Base-by-base conservation (phyloP, 1,140 invertebrate species). In the Papilio helenus region DNA sequence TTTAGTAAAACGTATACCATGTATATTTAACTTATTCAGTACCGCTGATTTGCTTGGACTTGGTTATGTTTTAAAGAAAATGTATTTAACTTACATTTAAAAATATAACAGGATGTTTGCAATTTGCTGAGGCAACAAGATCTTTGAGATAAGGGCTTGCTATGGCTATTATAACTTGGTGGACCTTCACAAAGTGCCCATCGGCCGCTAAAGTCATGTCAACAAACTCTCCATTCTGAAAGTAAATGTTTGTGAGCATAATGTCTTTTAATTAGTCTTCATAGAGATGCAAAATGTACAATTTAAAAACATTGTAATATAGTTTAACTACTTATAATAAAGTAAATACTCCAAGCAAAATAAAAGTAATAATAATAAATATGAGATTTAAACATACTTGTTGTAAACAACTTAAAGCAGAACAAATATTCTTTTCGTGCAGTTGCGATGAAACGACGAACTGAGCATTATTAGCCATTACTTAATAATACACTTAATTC, bases 201-300 rank as follows among this genome's bases (percentile, higher is more conserved):
- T 97, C 97, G 34, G 97, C 97, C 26, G 97, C 97, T 78, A 98
- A 86, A 2, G 97, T 97, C 85, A 97, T 97, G 89, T 98, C 97
- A 18, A 97, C 97, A 90, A 97, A 95, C 78, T 97, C 96, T 81
- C 96, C 96, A 86, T 96, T 96, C 90, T 97, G 95, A 78, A 96
- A 93, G 81, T 34, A 34, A 72, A 61, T 74, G 23, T 77, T 79
- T 71, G 20, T 39, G 49, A 58, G 23, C 14, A 49, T 16, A 18
- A 4, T 49, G 14, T 14, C 44, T 46, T 55, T 39, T 39, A 39
- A 61, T 26, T 26, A 26, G 29, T 26, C 73, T n/a, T 16, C 5
- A 73, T 20, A 20, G 29, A 14, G 14, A 18, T 72, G 23, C 39
- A 20, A 58, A 9, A 71, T 26, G n/a, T 34, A 71, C 18, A 34